Evolutionary conservation across 2,888 invertebrate genomes (phyloP), one percentile per base, ranked within the genome.

Genomic region (Thymelicus sylvestris): DNA sequence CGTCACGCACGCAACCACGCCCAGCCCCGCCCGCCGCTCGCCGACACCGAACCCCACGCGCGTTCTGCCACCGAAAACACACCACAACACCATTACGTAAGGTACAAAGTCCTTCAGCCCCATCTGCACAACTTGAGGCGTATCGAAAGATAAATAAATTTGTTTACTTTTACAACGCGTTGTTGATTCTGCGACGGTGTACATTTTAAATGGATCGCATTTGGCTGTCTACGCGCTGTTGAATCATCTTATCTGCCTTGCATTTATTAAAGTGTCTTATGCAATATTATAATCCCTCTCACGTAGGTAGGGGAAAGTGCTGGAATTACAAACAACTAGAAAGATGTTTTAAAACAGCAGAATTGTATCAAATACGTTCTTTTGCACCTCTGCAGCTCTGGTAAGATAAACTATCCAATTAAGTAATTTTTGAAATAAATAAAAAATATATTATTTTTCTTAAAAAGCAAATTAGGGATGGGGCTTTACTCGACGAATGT

Each of bases 1-100:
- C 86, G 84, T 86, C 87, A 86, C 79, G 62, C 62, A 61, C 67
- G 68, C 75, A 77, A 88, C 88, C 89, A 86, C 90, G 91, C 92
- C 91, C 89, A 86, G 85, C 80, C 86, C 87, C 89, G 91, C 90
- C 91, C 83, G 83, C 83, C 61, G 41, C 44, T 81, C 85, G 79
- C 78, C 85, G 77, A 78, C 73, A 76, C 77, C 79, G 76, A 79
- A 75, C 76, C 55, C 57, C 66, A 66, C 70, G 66, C 74, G 60
- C 64, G 72, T 61, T 39, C 52, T 10, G n/a, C 70, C 61, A 60
- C 65, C 66, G 8, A 72, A 71, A 74, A 65, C 61, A 50, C 59
- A 63, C 71, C 48, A 39, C 76, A 75, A 59, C 0, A 0, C 24
- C 0, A 48, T 6, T 0, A 0, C 0, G 38, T 67, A 73, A 13